These are phyloP conservation scores for Cryptops parisi DNA, from an alignment of 2,888 invertebrate species.

Conservation along the genomic window DNA sequence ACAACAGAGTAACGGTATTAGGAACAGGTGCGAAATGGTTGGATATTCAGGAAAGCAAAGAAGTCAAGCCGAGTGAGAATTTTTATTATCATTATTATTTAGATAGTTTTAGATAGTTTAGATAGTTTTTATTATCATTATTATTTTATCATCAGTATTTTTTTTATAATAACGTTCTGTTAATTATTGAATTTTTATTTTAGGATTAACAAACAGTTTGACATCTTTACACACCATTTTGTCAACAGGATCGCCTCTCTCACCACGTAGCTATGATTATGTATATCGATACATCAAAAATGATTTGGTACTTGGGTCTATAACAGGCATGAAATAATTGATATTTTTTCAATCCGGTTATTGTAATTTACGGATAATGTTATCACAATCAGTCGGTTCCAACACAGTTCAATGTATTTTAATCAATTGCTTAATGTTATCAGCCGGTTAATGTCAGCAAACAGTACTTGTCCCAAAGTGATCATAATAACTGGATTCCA, in stretches of 20 bases:
- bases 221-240: slow-evolving; percentile 35
- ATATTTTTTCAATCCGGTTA: not conserved
- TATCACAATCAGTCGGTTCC: not conserved
- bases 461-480: no score
- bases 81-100: slow-evolving; percentile 7
- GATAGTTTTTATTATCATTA: slow-evolving; percentile 14
- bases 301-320: slow-evolving; percentile 36
- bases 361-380: not conserved
- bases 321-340: slow-evolving; percentile 30
- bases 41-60: slow-evolving; percentile 36
- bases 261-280: slow-evolving; percentile 38
- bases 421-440: no score
- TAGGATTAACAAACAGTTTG: slow-evolving; percentile 35
- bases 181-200: no score
- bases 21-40: slow-evolving; percentile 42
- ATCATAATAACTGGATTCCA: no score
- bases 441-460: no score
- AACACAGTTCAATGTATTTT: not conserved
- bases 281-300: slow-evolving; percentile 39
- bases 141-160: slow-evolving; percentile 1
- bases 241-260: slow-evolving; percentile 40
- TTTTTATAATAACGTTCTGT: slow-evolving; percentile 4
- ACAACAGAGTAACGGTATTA: slow-evolving; percentile 35
- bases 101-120: no score
- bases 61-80: slow-evolving; percentile 30